Percentiles rank a stretch among this genome's conserved stretches.
phyloP scores from a whole-genome alignment of 2,113 vertebrate genomes.

The Myotis lucifugus region DNA sequence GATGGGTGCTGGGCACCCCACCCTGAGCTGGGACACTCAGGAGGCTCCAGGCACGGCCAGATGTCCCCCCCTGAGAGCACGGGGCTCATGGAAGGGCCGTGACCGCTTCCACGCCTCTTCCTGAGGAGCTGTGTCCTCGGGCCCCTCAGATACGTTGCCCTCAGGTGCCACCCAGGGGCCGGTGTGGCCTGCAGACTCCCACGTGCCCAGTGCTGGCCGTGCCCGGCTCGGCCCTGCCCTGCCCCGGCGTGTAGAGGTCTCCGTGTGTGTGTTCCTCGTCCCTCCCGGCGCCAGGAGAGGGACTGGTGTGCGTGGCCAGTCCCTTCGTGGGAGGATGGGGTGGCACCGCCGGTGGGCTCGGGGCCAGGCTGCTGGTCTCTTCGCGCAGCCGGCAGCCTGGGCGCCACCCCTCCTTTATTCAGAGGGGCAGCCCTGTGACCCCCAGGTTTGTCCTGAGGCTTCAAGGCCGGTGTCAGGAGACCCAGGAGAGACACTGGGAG shows the following conservation, averaged over 20 bases:
- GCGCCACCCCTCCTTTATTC: fast-evolving
- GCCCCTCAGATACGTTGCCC: background rate
- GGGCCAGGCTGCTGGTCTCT: fast-evolving
- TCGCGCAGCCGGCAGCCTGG: fast-evolving
- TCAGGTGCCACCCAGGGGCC: background rate
- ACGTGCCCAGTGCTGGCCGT: fast-evolving
- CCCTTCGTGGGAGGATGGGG: background rate
- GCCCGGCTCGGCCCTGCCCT: background rate
- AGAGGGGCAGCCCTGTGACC: background rate
- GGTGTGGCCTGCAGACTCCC: background rate
- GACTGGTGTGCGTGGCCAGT: fast-evolving
- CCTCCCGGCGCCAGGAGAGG: background rate
- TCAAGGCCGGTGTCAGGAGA: background rate
- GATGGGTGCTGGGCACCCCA: fast-evolving
- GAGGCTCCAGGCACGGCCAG: fast-evolving
- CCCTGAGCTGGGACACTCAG: fast-evolving
- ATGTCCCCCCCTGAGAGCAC: background rate
- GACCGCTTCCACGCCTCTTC: background rate
- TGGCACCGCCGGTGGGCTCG: fast-evolving
- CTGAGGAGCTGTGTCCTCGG: background rate
- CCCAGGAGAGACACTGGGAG: background rate
- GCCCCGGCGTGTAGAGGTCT: too few relatives aligned
- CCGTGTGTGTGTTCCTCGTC: background rate
- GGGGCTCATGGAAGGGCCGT: fast-evolving
- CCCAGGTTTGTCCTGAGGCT: background rate